Conservation (phyloP, 2,888 invertebrate species). For the Drosophila leonis region DNA sequence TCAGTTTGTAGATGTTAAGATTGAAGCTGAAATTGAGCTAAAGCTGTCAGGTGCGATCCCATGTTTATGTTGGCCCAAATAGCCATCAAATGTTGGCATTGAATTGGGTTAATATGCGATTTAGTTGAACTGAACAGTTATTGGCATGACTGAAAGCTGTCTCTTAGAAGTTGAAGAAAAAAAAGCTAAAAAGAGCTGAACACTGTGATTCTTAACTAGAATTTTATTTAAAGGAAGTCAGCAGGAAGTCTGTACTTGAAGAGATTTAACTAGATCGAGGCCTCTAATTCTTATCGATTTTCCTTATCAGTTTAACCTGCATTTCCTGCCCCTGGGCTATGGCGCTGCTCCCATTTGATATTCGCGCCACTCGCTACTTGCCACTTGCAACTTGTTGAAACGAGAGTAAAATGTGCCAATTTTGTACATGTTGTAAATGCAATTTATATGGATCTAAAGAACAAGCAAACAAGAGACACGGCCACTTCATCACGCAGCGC, state of each 20-base stretch:
- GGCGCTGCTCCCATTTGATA: slow-evolving; percentile 66
- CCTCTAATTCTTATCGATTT: slow-evolving; percentile 37
- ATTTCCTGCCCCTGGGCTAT: slow-evolving; percentile 50
- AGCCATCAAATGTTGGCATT: slow-evolving; percentile 46
- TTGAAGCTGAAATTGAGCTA: slow-evolving; percentile 44
- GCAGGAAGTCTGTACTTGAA: slow-evolving; percentile 6
- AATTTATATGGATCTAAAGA: slow-evolving; percentile 52
- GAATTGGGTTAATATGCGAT: slow-evolving; percentile 51
- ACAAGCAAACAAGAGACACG: slow-evolving; percentile 68
- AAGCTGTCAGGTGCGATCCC: slow-evolving; percentile 40
- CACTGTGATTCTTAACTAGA: neutral
- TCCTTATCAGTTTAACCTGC: slow-evolving; percentile 54
- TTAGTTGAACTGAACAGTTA: slow-evolving; percentile 32
- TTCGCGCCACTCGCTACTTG: slow-evolving; percentile 26
- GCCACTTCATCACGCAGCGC: slow-evolving; percentile 79
- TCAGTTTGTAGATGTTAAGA: slow-evolving; percentile 50
- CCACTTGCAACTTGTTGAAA: slow-evolving; percentile 59
- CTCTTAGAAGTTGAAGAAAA: neutral
- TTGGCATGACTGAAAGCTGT: neutral
- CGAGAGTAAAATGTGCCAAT: slow-evolving; percentile 79
- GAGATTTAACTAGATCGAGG: neutral
- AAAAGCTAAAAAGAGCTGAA: neutral
- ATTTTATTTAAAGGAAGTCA: neutral
- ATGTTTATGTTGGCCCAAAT: slow-evolving; percentile 53
- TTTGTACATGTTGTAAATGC: slow-evolving; percentile 51